A percentile compares a stretch with the other conserved stretches of the same genome.
Evolutionary conservation across 2,888 invertebrate genomes (phyloP).

Genomic region (Drosophila imparisetae): DNA sequence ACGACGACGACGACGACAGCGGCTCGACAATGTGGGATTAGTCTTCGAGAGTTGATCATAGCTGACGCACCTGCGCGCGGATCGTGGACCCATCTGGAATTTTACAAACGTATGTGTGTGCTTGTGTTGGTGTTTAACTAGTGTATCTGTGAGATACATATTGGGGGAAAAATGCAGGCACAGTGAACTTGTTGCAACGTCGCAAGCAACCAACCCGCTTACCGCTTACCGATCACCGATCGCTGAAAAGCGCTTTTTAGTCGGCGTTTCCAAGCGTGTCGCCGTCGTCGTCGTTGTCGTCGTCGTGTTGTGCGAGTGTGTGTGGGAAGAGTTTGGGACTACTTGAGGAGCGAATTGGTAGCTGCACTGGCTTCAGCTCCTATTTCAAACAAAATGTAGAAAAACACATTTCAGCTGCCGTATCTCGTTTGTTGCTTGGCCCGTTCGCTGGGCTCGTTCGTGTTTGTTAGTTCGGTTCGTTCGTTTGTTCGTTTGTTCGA

Average conservation of each 20-base stretch:
- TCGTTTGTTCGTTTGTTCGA: constrained; percentile 1
- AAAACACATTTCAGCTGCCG: constrained; percentile 84
- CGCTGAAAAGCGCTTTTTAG: constrained; percentile 74
- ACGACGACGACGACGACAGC: constrained; percentile 63
- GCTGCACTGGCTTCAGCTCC: constrained; percentile 85
- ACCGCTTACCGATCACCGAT: constrained; percentile 13
- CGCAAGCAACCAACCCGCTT: constrained; percentile 29
- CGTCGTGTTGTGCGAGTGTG: constrained; percentile 60
- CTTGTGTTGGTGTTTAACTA: constrained; percentile 37
- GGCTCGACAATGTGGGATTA: constrained; percentile 75
- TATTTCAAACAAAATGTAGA: constrained; percentile 85
- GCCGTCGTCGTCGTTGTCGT: constrained; percentile 31
- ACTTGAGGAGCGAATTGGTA: constrained; percentile 85
- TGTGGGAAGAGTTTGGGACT: constrained; percentile 85
- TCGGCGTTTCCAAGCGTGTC: constrained; percentile 50
- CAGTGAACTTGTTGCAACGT: constrained; percentile 79
- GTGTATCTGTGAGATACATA: constrained; percentile 36
- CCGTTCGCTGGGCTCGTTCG: constrained; percentile 46
- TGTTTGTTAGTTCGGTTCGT: constrained; percentile 20
- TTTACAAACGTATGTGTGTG: constrained; percentile 52
- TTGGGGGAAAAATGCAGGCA: constrained; percentile 54
- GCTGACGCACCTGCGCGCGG: constrained; percentile 84
- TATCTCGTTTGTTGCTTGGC: constrained; percentile 61
- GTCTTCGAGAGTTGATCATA: constrained; percentile 84
- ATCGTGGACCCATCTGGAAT: constrained; percentile 57